Evolutionary conservation across 2,113 vertebrate species (phyloP).

Genomic region (Chascanopsetta lugubris): DNA sequence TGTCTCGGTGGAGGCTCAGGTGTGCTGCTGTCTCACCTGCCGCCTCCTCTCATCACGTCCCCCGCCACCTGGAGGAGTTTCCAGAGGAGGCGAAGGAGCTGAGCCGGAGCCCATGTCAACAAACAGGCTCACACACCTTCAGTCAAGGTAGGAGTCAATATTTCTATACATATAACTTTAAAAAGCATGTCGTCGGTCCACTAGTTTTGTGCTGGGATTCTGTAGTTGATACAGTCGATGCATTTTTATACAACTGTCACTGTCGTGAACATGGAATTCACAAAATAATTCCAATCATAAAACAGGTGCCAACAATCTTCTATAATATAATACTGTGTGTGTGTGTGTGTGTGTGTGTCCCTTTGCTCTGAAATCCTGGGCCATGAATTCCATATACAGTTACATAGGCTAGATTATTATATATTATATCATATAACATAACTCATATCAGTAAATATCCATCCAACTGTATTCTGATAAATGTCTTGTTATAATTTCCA

Average conservation of each 20-base stretch:
- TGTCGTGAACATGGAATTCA: too few species aligned
- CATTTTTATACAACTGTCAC: background rate
- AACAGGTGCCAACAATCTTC: background rate
- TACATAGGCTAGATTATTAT: background rate
- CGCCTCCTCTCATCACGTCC: background rate
- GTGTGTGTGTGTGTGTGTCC: background rate
- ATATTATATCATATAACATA: too few species aligned
- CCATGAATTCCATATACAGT: background rate
- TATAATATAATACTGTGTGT: too few species aligned
- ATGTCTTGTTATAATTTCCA: too few species aligned
- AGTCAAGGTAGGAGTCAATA: constrained; percentile 17
- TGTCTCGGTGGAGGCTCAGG: background rate
- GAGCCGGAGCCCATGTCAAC: background rate
- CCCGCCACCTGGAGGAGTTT: background rate
- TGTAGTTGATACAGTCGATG: too few species aligned
- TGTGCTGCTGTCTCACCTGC: background rate
- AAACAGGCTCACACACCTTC: background rate
- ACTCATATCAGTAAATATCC: too few species aligned
- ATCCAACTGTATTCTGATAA: too few species aligned
- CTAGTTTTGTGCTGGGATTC: background rate
- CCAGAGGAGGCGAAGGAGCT: constrained; percentile 2
- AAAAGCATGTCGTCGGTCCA: background rate
- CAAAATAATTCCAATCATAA: too few species aligned
- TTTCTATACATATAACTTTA: background rate
- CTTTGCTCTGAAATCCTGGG: background rate